Percentiles rank a stretch among this genome's conserved stretches.
These are phyloP conservation scores for Coregonus suidteri DNA, from an alignment of 2,797 vertebrate species.

Conservation along the genomic window DNA sequence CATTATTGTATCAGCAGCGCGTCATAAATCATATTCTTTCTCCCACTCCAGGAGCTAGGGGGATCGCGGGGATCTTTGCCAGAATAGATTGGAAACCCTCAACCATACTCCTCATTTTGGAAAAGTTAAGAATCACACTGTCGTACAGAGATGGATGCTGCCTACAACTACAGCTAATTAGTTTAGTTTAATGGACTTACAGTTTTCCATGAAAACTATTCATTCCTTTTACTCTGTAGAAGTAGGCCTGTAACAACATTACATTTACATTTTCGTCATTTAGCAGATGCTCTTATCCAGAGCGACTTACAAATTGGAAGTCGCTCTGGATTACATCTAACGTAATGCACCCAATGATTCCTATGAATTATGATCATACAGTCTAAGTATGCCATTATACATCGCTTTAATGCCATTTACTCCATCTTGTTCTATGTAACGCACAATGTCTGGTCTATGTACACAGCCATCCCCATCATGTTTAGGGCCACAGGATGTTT, in stretches of 20 bases:
- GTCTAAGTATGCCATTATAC: neutral
- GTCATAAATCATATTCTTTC: slow-evolving; percentile 30
- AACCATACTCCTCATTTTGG: neutral
- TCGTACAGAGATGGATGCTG: slow-evolving; percentile 1
- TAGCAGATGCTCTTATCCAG: too few species aligned
- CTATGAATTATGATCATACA: neutral
- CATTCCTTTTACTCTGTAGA: neutral
- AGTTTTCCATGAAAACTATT: neutral
- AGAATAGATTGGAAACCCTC: slow-evolving; percentile 26
- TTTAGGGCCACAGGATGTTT: slow-evolving; percentile 45
- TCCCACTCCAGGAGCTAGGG: slow-evolving; percentile 32
- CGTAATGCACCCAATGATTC: neutral
- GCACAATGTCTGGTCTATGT: neutral
- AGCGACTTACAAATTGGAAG: too few species aligned
- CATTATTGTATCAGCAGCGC: slow-evolving; percentile 51
- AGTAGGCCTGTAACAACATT: too few species aligned
- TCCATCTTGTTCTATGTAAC: neutral
- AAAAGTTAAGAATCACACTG: slow-evolving; percentile 1
- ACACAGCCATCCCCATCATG: neutral
- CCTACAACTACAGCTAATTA: neutral
- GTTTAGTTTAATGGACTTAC: neutral
- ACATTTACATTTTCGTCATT: too few species aligned
- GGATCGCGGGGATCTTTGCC: slow-evolving; percentile 20
- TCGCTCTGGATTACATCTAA: too few species aligned
- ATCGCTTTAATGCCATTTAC: neutral